Evolutionary conservation across 2,113 vertebrate species (phyloP).

Genomic region (Oenanthe melanoleuca): DNA sequence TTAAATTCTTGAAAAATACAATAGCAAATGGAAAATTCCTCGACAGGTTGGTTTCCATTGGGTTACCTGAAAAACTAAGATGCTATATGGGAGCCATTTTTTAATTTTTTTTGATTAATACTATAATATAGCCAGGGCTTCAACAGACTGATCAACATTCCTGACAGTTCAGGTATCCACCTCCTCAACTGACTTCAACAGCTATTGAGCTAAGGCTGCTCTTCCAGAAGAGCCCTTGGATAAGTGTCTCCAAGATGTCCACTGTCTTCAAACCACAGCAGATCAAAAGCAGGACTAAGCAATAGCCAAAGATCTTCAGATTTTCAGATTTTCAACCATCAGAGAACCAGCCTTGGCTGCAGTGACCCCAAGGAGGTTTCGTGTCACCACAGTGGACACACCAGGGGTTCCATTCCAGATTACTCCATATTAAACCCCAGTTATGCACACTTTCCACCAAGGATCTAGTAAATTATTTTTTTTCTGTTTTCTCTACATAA

Average conservation of each 20-base stretch:
- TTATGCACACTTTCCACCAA: fast-evolving
- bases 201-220: not conserved
- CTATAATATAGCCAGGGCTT: not conserved
- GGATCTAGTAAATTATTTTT: not conserved
- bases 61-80: not conserved
- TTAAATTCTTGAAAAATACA: not conserved
- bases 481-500: not conserved
- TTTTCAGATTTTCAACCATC: not conserved
- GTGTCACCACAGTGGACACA: fast-evolving
- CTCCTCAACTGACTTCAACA: not conserved
- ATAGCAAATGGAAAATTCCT: not conserved
- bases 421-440: not conserved
- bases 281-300: not conserved
- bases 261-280: not conserved
- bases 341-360: not conserved
- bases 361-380: not conserved
- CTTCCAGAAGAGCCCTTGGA: not conserved
- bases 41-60: not conserved
- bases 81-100: not conserved
- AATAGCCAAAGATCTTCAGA: not conserved
- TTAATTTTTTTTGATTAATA: not conserved
- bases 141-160: not conserved
- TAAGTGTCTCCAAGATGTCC: not conserved
- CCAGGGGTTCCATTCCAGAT: not conserved
- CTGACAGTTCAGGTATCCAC: not conserved